Conservation (phyloP, 2,797 vertebrate species). For the Ctenopoma multispine region DNA sequence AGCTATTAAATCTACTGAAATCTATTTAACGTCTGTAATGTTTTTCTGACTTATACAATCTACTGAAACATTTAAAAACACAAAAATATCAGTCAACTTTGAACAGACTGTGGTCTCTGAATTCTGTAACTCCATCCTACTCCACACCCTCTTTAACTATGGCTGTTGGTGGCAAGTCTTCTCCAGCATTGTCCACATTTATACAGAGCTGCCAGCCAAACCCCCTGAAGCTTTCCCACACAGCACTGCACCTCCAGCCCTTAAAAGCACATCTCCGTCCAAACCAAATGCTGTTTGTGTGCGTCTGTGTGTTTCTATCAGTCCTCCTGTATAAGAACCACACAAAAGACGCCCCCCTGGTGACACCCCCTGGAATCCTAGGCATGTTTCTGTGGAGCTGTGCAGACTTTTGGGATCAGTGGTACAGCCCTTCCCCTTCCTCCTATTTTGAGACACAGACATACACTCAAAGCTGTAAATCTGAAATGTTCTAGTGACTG, state of each 20-base stretch:
- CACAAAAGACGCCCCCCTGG: slow-evolving; percentile 65
- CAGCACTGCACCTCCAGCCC: slow-evolving; percentile 14
- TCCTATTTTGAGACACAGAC: slow-evolving; percentile 59
- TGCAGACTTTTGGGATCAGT: slow-evolving; percentile 53
- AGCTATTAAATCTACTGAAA: slow-evolving; percentile 52
- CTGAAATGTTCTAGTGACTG: slow-evolving; percentile 40
- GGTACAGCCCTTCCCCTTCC: slow-evolving; percentile 42
- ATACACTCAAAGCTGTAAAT: slow-evolving; percentile 56
- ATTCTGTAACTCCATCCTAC: slow-evolving; percentile 22
- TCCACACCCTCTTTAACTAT: slow-evolving; percentile 41
- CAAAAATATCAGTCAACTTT: slow-evolving; percentile 1
- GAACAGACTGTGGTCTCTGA: slow-evolving; percentile 41
- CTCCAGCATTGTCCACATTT: slow-evolving; percentile 57
- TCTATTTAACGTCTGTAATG: too few species aligned
- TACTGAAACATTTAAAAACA: not conserved
- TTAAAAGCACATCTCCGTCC: slow-evolving; percentile 28
- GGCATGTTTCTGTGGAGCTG: slow-evolving; percentile 61
- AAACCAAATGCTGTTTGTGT: slow-evolving; percentile 47
- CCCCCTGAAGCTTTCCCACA: slow-evolving; percentile 52
- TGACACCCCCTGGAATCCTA: slow-evolving; percentile 76
- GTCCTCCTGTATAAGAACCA: slow-evolving; percentile 57
- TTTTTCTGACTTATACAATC: slow-evolving; percentile 28
- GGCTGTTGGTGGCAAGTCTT: slow-evolving; percentile 43
- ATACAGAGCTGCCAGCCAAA: slow-evolving; percentile 42
- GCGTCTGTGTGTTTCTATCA: slow-evolving; percentile 45